phyloP scores from a whole-genome alignment of 2,888 invertebrate genomes.

The Abscondita cerata region DNA sequence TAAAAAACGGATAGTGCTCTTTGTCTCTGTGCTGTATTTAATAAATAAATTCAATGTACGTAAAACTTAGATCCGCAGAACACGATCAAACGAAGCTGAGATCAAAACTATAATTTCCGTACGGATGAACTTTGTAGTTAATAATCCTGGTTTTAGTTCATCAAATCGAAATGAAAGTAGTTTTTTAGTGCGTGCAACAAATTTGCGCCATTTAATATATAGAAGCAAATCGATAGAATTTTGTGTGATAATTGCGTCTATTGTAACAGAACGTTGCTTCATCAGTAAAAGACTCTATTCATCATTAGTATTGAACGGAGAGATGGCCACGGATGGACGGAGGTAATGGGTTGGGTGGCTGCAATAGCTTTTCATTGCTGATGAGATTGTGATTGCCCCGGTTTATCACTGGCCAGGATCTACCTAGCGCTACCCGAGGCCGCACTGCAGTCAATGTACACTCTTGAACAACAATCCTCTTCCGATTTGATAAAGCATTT shows the following conservation, averaged over 20 bases:
- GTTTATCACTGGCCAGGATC: slow-evolving; percentile 55
- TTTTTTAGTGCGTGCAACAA: not conserved
- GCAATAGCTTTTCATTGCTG: slow-evolving; percentile 55
- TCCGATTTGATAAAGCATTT: slow-evolving; percentile 4
- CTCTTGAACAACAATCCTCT: slow-evolving; percentile 33
- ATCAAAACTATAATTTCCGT: not conserved
- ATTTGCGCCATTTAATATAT: slow-evolving; percentile 1
- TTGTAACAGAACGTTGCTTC: slow-evolving; percentile 10
- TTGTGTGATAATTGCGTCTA: slow-evolving; percentile 10
- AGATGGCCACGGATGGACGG: slow-evolving; percentile 32
- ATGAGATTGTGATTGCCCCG: slow-evolving; percentile 56
- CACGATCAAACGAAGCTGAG: not conserved
- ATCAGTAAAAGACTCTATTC: slow-evolving; percentile 25
- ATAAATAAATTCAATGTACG: not conserved
- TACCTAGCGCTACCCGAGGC: slow-evolving; percentile 45
- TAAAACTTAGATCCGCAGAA: not conserved
- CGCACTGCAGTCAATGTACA: slow-evolving; percentile 47
- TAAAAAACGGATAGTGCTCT: not conserved
- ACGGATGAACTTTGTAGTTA: not conserved
- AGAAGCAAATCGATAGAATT: not conserved
- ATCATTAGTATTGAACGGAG: slow-evolving; percentile 35
- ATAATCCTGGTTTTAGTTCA: not conserved
- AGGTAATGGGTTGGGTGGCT: slow-evolving; percentile 50
- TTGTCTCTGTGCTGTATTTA: not conserved
- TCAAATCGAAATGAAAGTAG: not conserved